Percentiles rank a stretch among this genome's conserved stretches.
phyloP scores from a whole-genome alignment of 2,797 vertebrate species.

The Gambusia yucatana region DNA sequence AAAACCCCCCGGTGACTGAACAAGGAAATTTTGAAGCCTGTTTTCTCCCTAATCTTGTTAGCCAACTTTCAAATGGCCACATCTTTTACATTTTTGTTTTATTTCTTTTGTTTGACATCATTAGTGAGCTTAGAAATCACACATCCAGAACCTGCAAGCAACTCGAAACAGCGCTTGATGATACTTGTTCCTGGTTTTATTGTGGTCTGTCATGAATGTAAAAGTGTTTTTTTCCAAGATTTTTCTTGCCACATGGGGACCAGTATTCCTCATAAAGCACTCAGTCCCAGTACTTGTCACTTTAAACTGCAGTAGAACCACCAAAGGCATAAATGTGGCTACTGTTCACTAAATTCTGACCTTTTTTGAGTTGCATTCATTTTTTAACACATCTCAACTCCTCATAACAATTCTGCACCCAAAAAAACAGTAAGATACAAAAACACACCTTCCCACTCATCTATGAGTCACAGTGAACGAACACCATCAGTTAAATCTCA shows the following conservation, averaged over 20 bases:
- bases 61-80: too few species aligned
- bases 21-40: too few species aligned
- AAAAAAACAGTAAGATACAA: conserved; percentile 8
- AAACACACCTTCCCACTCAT: conserved; percentile 45
- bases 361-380: conserved; percentile 28
- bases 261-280: neutral
- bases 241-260: neutral
- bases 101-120: too few species aligned
- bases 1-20: too few species aligned
- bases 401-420: conserved; percentile 10
- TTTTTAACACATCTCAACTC: conserved; percentile 1
- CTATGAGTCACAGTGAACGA: conserved; percentile 36
- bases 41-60: too few species aligned
- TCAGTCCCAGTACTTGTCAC: neutral
- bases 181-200: too few species aligned
- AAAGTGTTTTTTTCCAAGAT: neutral
- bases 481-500: conserved; percentile 16
- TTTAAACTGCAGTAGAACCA: neutral
- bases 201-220: neutral
- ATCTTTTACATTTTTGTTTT: too few species aligned
- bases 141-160: too few species aligned
- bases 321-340: conserved; percentile 7
- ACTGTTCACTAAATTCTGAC: conserved; percentile 39
- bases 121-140: too few species aligned
- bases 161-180: too few species aligned